These are phyloP conservation scores for Gephyroberyx darwinii DNA, from an alignment of 2,797 vertebrate species.

Conservation along the genomic window DNA sequence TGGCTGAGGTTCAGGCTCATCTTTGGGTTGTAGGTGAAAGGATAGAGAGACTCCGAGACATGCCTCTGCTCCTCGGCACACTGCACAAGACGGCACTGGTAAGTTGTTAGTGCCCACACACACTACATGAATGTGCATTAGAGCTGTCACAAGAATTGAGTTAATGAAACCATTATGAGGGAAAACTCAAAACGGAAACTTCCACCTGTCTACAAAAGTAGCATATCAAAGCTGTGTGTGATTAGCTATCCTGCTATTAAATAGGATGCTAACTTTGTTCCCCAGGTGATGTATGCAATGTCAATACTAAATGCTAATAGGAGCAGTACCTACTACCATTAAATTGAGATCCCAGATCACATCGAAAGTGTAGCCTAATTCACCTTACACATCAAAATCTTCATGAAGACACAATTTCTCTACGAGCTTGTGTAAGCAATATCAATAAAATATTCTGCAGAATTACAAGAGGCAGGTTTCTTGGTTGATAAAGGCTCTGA, in stretches of 20 bases:
- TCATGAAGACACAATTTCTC: background rate
- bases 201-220: slow-evolving; percentile 25
- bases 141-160: background rate
- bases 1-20: slow-evolving; percentile 96
- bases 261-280: slow-evolving; percentile 24
- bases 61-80: slow-evolving; percentile 89
- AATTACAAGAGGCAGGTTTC: background rate
- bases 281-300: background rate
- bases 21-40: slow-evolving; percentile 97
- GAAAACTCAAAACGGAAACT: slow-evolving; percentile 5
- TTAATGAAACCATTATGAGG: background rate
- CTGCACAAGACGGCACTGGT: slow-evolving; percentile 65
- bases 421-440: slow-evolving; percentile 6
- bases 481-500: background rate
- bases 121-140: background rate
- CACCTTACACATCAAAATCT: background rate
- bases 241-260: slow-evolving; percentile 30
- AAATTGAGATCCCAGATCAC: slow-evolving; percentile 22
- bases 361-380: slow-evolving; percentile 7
- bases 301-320: slow-evolving; percentile 15
- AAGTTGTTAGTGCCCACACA: slow-evolving; percentile 1
- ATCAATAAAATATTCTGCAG: background rate
- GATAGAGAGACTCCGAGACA: slow-evolving; percentile 92
- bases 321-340: background rate
- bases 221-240: slow-evolving; percentile 39